These are phyloP conservation scores for Gorsachius goisagi DNA, from an alignment of 2,113 vertebrate genomes.

Conservation along the genomic window DNA sequence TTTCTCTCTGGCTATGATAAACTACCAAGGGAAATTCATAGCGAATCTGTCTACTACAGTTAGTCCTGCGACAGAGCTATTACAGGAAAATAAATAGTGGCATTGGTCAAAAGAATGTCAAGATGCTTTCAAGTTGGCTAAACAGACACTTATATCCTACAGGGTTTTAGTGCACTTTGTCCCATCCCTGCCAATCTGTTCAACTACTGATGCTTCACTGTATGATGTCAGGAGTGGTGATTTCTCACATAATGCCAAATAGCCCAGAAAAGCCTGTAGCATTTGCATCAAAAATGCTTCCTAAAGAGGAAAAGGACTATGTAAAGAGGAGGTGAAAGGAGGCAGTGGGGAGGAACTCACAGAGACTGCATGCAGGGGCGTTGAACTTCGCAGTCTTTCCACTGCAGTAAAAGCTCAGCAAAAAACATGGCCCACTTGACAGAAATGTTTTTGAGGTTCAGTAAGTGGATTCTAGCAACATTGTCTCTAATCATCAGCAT, in stretches of 20 bases:
- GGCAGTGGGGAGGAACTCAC: not conserved
- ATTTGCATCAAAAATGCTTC: constrained; percentile 45
- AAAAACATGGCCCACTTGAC: not conserved
- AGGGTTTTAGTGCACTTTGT: constrained; percentile 38
- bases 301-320: constrained; percentile 2
- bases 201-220: constrained; percentile 52
- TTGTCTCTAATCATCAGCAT: not conserved
- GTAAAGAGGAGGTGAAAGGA: not conserved
- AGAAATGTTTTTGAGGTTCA: not conserved
- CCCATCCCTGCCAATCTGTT: constrained; percentile 52
- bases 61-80: constrained; percentile 41
- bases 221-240: constrained; percentile 48
- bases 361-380: not conserved
- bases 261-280: constrained; percentile 42
- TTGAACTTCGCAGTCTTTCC: not conserved
- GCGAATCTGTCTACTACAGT: constrained; percentile 29
- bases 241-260: constrained; percentile 59
- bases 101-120: constrained; percentile 65
- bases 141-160: constrained; percentile 48
- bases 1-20: constrained; percentile 53
- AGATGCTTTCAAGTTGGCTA: constrained; percentile 48
- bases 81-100: constrained; percentile 64
- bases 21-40: constrained; percentile 49
- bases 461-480: not conserved
- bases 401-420: not conserved